phyloP scores from a whole-genome alignment of 2,113 vertebrate genomes.

The Falco punctatus region DNA sequence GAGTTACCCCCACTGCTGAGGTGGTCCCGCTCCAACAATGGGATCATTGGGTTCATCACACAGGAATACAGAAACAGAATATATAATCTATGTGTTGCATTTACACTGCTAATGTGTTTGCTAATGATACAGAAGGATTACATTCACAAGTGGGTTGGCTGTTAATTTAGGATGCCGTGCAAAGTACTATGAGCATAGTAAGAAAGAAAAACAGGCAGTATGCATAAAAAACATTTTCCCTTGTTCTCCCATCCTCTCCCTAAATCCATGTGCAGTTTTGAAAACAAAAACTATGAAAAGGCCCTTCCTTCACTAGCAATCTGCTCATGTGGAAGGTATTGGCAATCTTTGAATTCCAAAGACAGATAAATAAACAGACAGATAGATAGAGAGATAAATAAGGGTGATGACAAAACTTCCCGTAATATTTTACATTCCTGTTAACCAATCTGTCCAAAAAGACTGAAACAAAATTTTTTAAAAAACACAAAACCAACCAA shows the following conservation, averaged over 20 bases:
- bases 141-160: background rate
- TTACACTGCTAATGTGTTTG: background rate
- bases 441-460: background rate
- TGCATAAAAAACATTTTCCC: background rate
- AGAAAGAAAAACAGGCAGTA: background rate
- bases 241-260: background rate
- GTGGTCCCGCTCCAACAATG: background rate
- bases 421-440: background rate
- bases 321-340: background rate
- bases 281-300: background rate
- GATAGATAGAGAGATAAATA: background rate
- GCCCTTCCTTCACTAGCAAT: background rate
- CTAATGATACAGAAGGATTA: background rate
- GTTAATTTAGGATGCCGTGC: background rate
- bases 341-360: background rate
- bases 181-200: background rate
- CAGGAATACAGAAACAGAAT: background rate
- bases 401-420: background rate
- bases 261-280: background rate
- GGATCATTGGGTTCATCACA: background rate
- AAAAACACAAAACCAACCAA: background rate
- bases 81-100: background rate
- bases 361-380: background rate
- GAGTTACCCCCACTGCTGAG: background rate
- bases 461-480: background rate